phyloP scores from a whole-genome alignment of 2,888 invertebrate species.

The Actias luna region DNA sequence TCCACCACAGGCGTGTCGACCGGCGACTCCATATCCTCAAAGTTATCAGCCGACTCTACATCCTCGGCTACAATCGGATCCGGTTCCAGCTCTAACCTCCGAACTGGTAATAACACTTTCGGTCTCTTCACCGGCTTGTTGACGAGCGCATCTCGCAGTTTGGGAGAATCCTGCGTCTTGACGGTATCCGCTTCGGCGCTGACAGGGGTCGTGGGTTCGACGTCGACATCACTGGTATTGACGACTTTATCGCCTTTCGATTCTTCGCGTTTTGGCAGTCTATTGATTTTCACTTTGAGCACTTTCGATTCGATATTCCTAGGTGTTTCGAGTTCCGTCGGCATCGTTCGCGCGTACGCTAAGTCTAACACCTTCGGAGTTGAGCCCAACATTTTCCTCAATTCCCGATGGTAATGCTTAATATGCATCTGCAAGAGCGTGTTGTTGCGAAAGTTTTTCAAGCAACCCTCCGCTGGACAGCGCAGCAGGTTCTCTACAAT shows the following conservation, averaged over 20 bases:
- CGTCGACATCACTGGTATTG: conserved; percentile 34
- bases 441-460: conserved; percentile 94
- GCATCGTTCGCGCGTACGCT: conserved; percentile 88
- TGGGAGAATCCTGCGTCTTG: conserved; percentile 66
- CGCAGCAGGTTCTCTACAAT: conserved; percentile 85
- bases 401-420: conserved; percentile 95
- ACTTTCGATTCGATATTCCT: conserved; percentile 39
- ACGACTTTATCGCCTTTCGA: conserved; percentile 30
- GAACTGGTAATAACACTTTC: conserved; percentile 62
- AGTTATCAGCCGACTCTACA: conserved; percentile 26
- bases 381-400: conserved; percentile 86
- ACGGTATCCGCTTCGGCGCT: conserved; percentile 30
- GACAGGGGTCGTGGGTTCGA: conserved; percentile 30
- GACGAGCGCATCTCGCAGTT: conserved; percentile 57
- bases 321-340: conserved; percentile 25
- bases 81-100: conserved; percentile 46
- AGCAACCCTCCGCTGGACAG: conserved; percentile 92
- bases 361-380: conserved; percentile 94
- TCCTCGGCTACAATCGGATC: conserved; percentile 36
- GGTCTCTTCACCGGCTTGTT: conserved; percentile 66
- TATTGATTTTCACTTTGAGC: conserved; percentile 63
- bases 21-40: conserved; percentile 26
- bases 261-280: conserved; percentile 56
- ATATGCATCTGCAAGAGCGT: conserved; percentile 96
- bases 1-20: conserved; percentile 33